Percentiles rank a stretch among this genome's conserved stretches.
Evolutionary conservation across 2,888 invertebrate genomes (phyloP).

Genomic region (Tenthredo distinguenda): DNA sequence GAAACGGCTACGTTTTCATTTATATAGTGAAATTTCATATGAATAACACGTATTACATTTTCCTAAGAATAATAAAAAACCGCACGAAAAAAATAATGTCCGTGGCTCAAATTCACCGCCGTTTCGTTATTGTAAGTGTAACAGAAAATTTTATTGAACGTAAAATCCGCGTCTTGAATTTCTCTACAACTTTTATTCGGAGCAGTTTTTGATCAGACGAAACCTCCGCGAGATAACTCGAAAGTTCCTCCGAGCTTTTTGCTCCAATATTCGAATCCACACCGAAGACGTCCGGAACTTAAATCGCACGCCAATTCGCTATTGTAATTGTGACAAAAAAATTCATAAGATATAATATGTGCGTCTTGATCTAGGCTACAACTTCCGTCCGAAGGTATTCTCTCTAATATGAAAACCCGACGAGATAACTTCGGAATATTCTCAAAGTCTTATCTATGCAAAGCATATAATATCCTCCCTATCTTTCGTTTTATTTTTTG

Average conservation of each 20-base stretch:
- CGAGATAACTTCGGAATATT: background rate
- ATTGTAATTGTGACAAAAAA: background rate
- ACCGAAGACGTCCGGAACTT: background rate
- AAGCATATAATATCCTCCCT: background rate
- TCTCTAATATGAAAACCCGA: background rate
- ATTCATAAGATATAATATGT: background rate
- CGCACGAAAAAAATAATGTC: background rate
- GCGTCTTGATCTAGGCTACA: background rate
- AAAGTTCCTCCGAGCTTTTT: background rate
- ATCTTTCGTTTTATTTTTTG: background rate
- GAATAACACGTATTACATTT: background rate
- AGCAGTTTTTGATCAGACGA: background rate
- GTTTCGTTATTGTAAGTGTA: background rate
- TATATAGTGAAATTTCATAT: background rate
- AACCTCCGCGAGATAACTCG: background rate
- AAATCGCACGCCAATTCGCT: background rate
- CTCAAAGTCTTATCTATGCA: background rate
- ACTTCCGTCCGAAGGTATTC: background rate
- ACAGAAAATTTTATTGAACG: background rate
- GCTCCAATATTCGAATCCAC: background rate
- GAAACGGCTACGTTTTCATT: constrained; percentile 10
- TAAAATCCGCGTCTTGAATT: background rate
- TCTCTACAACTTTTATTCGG: background rate
- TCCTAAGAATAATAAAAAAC: constrained; percentile 6
- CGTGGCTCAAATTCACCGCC: background rate